Conservation (phyloP, 2,888 invertebrate genomes). For the Elaeidobius kamerunicus region DNA sequence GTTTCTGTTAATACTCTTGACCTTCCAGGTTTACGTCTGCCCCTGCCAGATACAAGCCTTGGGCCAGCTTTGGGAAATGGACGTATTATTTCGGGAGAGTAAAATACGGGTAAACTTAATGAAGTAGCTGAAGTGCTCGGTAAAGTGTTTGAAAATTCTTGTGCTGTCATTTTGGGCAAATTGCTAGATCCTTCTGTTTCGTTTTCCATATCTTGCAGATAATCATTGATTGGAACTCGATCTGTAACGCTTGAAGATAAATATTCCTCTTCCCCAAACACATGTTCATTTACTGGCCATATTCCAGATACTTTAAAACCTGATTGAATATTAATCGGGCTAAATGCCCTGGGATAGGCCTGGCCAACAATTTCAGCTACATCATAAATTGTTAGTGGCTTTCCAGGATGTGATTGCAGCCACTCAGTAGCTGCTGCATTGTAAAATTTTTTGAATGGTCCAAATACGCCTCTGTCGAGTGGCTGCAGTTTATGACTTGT, state of each 20-base stretch:
- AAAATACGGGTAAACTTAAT: background rate
- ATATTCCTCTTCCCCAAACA: background rate
- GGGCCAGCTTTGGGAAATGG: conserved; percentile 9
- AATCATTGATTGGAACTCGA: conserved; percentile 1
- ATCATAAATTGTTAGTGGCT: conserved; percentile 9
- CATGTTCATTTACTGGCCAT: conserved; percentile 4
- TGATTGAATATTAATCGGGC: conserved; percentile 1
- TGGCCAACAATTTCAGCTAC: conserved; percentile 3
- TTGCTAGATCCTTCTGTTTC: background rate
- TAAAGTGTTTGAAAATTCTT: background rate
- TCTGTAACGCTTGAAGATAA: background rate
- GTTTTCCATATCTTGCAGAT: background rate
- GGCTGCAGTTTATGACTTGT: conserved; percentile 35
- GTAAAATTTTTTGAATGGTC: conserved; percentile 1
- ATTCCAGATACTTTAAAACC: conserved; percentile 2
- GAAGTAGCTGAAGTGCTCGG: background rate
- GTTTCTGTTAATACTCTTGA: conserved; percentile 2
- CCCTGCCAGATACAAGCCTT: conserved; percentile 2
- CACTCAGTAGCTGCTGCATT: conserved; percentile 8
- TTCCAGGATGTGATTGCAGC: conserved; percentile 4
- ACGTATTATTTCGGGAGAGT: conserved; percentile 1
- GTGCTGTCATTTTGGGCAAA: background rate
- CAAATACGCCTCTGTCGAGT: conserved; percentile 15
- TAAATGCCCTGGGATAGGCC: conserved; percentile 7
- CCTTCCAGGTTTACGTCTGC: conserved; percentile 1